Evolutionary conservation across 1,140 invertebrate genomes (phyloP).

Genomic region (Bombus sylvicola): DNA sequence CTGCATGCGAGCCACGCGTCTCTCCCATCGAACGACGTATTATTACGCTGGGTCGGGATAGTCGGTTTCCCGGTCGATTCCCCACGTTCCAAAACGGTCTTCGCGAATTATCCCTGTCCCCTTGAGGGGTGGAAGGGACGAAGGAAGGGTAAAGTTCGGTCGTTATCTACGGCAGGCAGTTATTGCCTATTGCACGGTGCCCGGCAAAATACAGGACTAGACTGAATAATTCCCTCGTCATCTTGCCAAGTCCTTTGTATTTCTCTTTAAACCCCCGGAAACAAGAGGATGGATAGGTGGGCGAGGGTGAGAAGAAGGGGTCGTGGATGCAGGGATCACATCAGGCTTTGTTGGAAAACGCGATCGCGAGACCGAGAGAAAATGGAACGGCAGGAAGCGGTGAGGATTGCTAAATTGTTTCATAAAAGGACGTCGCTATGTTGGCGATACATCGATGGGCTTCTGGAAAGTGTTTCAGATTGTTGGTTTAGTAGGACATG

Average conservation of each 20-base stretch:
- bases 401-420: slow-evolving; percentile 4
- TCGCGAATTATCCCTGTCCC: slow-evolving; percentile 51
- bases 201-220: slow-evolving; percentile 38
- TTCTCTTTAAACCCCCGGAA: slow-evolving; percentile 45
- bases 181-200: slow-evolving; percentile 46
- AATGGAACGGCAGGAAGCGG: background rate
- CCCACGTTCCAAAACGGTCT: slow-evolving; percentile 23
- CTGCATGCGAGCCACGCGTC: slow-evolving; percentile 41
- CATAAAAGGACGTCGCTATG: background rate
- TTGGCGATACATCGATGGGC: background rate
- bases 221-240: slow-evolving; percentile 52
- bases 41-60: slow-evolving; percentile 28
- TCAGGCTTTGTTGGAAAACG: slow-evolving; percentile 25
- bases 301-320: background rate
- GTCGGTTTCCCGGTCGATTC: slow-evolving; percentile 5
- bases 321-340: background rate
- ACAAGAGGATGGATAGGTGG: background rate
- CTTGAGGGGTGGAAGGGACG: background rate
- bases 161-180: slow-evolving; percentile 52
- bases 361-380: background rate
- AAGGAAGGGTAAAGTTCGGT: background rate
- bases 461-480: background rate
- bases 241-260: slow-evolving; percentile 51
- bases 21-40: slow-evolving; percentile 31
- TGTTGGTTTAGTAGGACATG: background rate